phyloP scores from a whole-genome alignment of 2,113 vertebrate species.

The Ptyas mucosa region DNA sequence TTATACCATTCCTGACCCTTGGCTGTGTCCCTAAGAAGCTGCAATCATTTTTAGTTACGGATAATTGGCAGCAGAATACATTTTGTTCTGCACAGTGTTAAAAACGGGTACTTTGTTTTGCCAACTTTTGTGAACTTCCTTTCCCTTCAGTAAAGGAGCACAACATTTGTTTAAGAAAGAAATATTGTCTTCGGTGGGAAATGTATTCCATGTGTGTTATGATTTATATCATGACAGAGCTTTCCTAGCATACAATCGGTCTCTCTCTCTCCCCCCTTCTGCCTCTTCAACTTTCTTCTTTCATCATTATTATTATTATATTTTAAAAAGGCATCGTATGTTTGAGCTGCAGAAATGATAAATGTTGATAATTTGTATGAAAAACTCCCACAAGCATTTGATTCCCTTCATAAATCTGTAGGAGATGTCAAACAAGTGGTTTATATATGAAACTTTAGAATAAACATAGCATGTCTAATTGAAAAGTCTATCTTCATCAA shows the following conservation, averaged over 20 bases:
- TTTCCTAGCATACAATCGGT: constrained; percentile 68
- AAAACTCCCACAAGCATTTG: constrained; percentile 65
- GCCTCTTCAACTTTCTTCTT: constrained; percentile 46
- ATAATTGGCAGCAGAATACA: constrained; percentile 65
- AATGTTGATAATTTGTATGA: constrained; percentile 69
- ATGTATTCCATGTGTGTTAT: constrained; percentile 79
- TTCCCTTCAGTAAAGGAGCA: constrained; percentile 68
- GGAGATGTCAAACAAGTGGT: constrained; percentile 46
- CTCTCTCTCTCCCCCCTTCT: constrained; percentile 30
- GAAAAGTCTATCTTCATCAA: constrained; percentile 67
- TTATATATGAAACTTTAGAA: constrained; percentile 67
- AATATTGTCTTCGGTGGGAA: constrained; percentile 78
- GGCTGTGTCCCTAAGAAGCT: constrained; percentile 61
- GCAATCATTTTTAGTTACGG: constrained; percentile 63
- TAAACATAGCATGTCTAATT: constrained; percentile 68
- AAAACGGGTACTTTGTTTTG: constrained; percentile 76
- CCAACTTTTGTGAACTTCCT: constrained; percentile 74
- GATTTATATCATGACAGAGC: constrained; percentile 75
- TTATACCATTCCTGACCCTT: constrained; percentile 47
- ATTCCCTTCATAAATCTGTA: constrained; percentile 68
- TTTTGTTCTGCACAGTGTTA: constrained; percentile 69
- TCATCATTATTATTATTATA: not conserved
- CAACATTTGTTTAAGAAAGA: constrained; percentile 81
- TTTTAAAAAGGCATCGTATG: constrained; percentile 33
- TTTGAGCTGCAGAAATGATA: constrained; percentile 68